phyloP scores from a whole-genome alignment of 92 coral and sea anemone genomes.

The Paramuricea clavata region DNA sequence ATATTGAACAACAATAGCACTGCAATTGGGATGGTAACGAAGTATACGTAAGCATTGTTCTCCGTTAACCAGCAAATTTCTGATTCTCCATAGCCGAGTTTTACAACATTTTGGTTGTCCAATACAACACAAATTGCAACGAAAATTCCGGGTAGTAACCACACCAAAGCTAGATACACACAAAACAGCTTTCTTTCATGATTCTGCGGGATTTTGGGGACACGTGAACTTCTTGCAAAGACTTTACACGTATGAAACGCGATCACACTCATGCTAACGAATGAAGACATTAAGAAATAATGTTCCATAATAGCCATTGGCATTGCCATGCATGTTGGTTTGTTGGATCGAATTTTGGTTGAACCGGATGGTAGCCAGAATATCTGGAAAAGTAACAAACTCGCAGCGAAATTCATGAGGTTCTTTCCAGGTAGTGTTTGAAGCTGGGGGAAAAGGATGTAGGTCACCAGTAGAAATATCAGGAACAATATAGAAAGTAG shows the following conservation, averaged over 20 bases:
- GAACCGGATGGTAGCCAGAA: conserved; percentile 23
- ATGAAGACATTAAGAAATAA: conserved; percentile 63
- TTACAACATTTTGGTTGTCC: conserved; percentile 63
- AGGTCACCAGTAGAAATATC: conserved; percentile 42
- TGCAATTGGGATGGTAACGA: conserved; percentile 67
- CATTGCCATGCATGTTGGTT: conserved; percentile 37
- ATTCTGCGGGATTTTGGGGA: background rate
- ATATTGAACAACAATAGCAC: conserved; percentile 51
- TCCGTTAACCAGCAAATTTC: conserved; percentile 77
- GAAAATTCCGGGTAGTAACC: conserved; percentile 73
- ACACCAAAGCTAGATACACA: conserved; percentile 8
- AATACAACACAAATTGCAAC: conserved; percentile 65
- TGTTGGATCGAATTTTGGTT: background rate
- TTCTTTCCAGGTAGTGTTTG: conserved; percentile 58
- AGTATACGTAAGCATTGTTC: conserved; percentile 37
- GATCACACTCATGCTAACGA: conserved; percentile 80
- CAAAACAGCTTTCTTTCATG: conserved; percentile 7
- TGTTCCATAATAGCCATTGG: conserved; percentile 63
- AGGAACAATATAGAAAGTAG: conserved; percentile 37
- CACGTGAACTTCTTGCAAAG: conserved; percentile 40
- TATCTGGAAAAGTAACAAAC: conserved; percentile 13
- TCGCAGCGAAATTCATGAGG: conserved; percentile 50
- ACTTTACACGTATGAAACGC: conserved; percentile 79
- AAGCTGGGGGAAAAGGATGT: conserved; percentile 40
- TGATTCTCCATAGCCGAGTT: conserved; percentile 67